Evolutionary conservation across 2,797 vertebrate species (phyloP).

Genomic region (Champsocephalus esox): DNA sequence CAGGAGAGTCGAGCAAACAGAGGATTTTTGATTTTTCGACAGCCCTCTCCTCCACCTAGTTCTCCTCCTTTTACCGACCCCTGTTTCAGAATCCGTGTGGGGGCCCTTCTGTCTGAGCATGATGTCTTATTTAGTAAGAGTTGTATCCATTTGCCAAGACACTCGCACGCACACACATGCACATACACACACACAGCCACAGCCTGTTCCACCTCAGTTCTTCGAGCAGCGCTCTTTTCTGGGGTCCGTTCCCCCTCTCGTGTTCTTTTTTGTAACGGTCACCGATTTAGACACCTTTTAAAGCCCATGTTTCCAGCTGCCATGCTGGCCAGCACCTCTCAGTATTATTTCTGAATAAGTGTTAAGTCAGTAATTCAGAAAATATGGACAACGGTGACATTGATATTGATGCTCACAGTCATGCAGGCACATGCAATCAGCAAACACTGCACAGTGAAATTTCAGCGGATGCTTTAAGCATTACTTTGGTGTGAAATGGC

Average conservation of each 20-base stretch:
- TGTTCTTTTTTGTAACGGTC: slow-evolving; percentile 45
- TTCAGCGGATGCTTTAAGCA: slow-evolving; percentile 33
- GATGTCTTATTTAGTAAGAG: slow-evolving; percentile 80
- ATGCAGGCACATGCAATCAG: slow-evolving; percentile 45
- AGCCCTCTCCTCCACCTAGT: slow-evolving; percentile 61
- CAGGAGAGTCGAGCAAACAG: slow-evolving; percentile 66
- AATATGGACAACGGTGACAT: slow-evolving; percentile 39
- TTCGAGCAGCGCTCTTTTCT: slow-evolving; percentile 58
- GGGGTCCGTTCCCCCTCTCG: slow-evolving; percentile 35
- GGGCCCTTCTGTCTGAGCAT: slow-evolving; percentile 87
- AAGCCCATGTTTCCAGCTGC: slow-evolving; percentile 52
- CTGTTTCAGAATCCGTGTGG: slow-evolving; percentile 68
- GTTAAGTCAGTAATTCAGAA: slow-evolving; percentile 54
- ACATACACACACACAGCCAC: slow-evolving; percentile 45
- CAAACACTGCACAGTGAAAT: slow-evolving; percentile 42
- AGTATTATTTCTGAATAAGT: slow-evolving; percentile 75
- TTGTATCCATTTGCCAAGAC: slow-evolving; percentile 79
- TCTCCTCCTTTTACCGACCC: slow-evolving; percentile 65
- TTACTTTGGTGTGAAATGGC: slow-evolving; percentile 33
- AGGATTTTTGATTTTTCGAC: slow-evolving; percentile 59
- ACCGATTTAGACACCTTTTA: slow-evolving; percentile 43
- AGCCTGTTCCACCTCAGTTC: slow-evolving; percentile 76
- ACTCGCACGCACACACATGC: slow-evolving; percentile 39
- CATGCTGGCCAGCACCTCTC: slow-evolving; percentile 66
- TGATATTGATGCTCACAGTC: slow-evolving; percentile 6